Base-by-base conservation (phyloP, 1,140 invertebrate species). In the Trichonephila inaurata region DNA sequence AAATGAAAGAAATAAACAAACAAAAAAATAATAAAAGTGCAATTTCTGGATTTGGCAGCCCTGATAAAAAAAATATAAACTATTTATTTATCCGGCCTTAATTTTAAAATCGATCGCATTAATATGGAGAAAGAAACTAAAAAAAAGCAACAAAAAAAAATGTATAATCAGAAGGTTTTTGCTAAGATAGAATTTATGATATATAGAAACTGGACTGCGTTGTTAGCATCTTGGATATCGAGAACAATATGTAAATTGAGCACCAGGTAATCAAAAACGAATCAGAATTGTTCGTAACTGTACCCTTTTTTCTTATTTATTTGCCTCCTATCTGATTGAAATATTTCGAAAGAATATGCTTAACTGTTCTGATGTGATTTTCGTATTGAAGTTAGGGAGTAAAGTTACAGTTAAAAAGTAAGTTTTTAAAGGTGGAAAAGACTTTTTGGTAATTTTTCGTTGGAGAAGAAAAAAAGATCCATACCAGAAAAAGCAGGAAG, bases 21-120 rank as follows among this genome's bases (percentile, higher is more conserved):
- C 28, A 28, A 28, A 28, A 28, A 28, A 28, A 28, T 28, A 28
- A 28, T 28, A 16, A 77, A 33, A 18, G 14, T 33, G 16, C 28
- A 14, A 77, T 40, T 77, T 33, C 72, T 77, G 28, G 69, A 77
- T 77, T 77, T 77, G 72, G 72, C 72, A 77, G 72, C 5, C 18
- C 1, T 14, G 28, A 33, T 77, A 77, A 77, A 77, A 77, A 77
- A 91, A 81, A 61, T 58, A 44, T 87, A 89, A 89, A 77, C 88
- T 72, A 72, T 72, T 91, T 91, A 91, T 82, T 91, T 91, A 21
- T 44, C 72, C 89, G 89, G 82, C 89, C 89, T 82, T 91, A 91
- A 91, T 91, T 91, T 91, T 82, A 91, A 91, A 91, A 91, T 91
- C 89, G 89, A 91, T 91, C 61, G 44, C 19, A 82, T 81, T 91